Evolutionary conservation across 2,797 vertebrate genomes (phyloP).

Genomic region (Eulemur mongoz): DNA sequence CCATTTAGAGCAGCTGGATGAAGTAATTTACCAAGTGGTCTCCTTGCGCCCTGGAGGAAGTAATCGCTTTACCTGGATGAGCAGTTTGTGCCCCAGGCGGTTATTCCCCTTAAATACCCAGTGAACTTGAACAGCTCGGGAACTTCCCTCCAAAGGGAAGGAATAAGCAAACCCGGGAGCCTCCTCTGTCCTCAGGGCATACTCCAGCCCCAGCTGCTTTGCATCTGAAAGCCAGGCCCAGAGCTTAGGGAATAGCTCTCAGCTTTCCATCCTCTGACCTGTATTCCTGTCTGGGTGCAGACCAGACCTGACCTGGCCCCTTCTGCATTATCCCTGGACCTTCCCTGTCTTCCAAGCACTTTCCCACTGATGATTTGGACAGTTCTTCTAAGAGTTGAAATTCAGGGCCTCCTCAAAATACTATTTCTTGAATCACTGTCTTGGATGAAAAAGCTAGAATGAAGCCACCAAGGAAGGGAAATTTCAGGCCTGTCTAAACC

Average conservation of each 20-base stretch:
- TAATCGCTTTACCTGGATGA: neutral
- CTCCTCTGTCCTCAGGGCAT: neutral
- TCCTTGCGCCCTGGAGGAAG: neutral
- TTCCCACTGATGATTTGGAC: neutral
- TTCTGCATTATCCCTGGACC: too few species aligned
- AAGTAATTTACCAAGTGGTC: neutral
- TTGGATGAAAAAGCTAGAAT: neutral
- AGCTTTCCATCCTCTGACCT: neutral
- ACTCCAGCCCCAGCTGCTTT: neutral
- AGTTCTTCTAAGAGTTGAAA: neutral
- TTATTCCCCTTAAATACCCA: neutral
- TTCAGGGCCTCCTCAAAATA: neutral
- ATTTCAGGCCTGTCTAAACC: neutral
- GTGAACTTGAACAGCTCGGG: neutral
- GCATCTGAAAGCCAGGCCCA: neutral
- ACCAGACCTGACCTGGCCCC: neutral
- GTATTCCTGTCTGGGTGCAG: neutral
- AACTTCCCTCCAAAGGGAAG: neutral
- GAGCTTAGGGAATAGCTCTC: neutral
- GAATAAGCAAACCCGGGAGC: neutral
- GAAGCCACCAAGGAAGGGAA: neutral
- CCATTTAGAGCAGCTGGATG: neutral
- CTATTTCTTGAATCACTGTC: neutral
- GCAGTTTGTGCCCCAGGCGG: neutral
- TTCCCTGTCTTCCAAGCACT: neutral